Conservation (phyloP, 2,113 vertebrate genomes). For the Ceyx cyanopectus region DNA sequence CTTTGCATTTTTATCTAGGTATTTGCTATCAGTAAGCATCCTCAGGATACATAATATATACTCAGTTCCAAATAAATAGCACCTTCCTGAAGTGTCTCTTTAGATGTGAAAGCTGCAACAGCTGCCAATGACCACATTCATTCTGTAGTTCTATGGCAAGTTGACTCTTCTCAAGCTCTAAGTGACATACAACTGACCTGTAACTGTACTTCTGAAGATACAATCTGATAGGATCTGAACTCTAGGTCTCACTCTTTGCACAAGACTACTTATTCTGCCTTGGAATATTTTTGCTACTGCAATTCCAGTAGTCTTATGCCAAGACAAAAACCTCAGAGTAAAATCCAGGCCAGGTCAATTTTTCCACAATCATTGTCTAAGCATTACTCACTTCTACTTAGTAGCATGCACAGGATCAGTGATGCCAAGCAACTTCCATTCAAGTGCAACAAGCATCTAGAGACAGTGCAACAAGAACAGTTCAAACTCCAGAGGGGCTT, state of each 20-base stretch:
- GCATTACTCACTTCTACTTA: conserved; percentile 71
- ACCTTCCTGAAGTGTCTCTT: neutral
- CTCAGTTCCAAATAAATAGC: neutral
- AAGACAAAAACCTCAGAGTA: conserved; percentile 30
- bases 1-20: neutral
- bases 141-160: neutral
- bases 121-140: neutral
- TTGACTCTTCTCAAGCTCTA: neutral
- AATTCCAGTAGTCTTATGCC: neutral
- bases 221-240: neutral
- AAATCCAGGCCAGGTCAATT: conserved; percentile 28
- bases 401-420: conserved; percentile 72
- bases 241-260: conserved; percentile 10
- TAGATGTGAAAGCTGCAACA: neutral
- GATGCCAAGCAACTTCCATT: conserved; percentile 73
- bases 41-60: neutral
- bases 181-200: neutral
- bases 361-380: conserved; percentile 47
- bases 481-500: conserved; percentile 71
- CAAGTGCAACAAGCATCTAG: conserved; percentile 73
- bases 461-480: conserved; percentile 73
- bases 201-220: neutral
- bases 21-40: neutral
- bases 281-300: neutral
- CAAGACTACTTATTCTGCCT: neutral